phyloP scores from a whole-genome alignment of 2,888 invertebrate species.

The Leptogaster cylindrica region DNA sequence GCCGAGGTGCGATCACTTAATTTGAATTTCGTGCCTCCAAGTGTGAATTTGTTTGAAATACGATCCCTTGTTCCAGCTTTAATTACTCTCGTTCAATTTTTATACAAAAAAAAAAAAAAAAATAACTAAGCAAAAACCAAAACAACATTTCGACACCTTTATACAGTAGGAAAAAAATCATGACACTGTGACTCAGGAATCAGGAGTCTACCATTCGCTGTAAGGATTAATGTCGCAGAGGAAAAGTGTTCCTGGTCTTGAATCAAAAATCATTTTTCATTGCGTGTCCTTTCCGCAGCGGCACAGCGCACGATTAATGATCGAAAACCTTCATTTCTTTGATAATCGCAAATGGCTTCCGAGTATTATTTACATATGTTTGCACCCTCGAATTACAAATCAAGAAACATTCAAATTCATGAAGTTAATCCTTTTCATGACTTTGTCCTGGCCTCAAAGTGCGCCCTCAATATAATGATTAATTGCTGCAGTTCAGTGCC shows the following conservation, averaged over 20 bases:
- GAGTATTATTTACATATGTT: slow-evolving; percentile 33
- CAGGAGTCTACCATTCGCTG: background rate
- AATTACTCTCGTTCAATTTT: slow-evolving; percentile 36
- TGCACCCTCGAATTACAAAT: slow-evolving; percentile 29
- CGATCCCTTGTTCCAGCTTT: slow-evolving; percentile 17
- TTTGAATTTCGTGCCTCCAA: slow-evolving; percentile 39
- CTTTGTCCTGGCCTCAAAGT: background rate
- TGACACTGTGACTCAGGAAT: background rate
- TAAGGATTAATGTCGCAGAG: slow-evolving; percentile 30
- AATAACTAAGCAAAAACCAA: slow-evolving; percentile 2
- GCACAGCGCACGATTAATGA: slow-evolving; percentile 14
- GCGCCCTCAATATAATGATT: slow-evolving; percentile 5
- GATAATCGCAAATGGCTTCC: slow-evolving; percentile 32
- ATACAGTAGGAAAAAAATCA: background rate
- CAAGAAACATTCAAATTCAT: slow-evolving; percentile 3
- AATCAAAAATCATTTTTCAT: slow-evolving; percentile 34
- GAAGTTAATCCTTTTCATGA: slow-evolving; percentile 28
- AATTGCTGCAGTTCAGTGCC: slow-evolving; percentile 23
- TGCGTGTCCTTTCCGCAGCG: background rate
- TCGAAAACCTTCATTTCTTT: slow-evolving; percentile 3
- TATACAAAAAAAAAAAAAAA: slow-evolving; percentile 24
- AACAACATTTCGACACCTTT: too few species aligned
- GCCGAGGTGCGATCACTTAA: slow-evolving; percentile 36
- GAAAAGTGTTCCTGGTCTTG: slow-evolving; percentile 23
- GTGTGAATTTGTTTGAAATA: slow-evolving; percentile 21